Conservation (phyloP, 2,888 invertebrate genomes). For the Alsophila aescularia region DNA sequence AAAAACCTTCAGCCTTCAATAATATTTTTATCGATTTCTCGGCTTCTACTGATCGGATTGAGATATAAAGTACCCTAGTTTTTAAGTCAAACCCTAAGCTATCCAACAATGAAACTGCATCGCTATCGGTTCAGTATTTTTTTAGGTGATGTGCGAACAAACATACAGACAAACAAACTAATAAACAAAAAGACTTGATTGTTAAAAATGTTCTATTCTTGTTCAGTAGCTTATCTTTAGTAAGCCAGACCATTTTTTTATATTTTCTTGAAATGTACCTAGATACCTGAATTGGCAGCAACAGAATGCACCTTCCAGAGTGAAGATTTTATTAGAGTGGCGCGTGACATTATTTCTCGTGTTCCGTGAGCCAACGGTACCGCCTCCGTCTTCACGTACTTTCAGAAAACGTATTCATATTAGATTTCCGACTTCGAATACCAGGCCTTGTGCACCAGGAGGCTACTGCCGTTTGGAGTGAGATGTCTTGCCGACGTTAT, state of each 20-base stretch:
- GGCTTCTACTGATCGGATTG: no score
- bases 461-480: conserved; percentile 3
- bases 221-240: no score
- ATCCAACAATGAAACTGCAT: no score
- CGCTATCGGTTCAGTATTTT: no score
- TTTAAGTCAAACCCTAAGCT: no score
- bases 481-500: not conserved
- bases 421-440: conserved; percentile 78
- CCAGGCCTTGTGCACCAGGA: conserved; percentile 39
- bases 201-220: no score
- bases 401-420: conserved; percentile 81
- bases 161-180: no score
- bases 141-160: no score
- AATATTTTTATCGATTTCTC: no score
- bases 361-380: conserved; percentile 60
- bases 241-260: not conserved
- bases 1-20: no score
- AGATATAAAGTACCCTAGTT: no score
- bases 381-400: conserved; percentile 64
- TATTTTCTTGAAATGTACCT: not conserved
- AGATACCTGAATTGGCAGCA: conserved; percentile 11
- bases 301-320: conserved; percentile 31
- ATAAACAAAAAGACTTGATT: no score
- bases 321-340: conserved; percentile 60
- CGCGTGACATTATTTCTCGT: conserved; percentile 59